A percentile compares a stretch with the other conserved stretches of the same genome.
Conservation (phyloP, 2,888 invertebrate species). For the Coenonympha glycerion region DNA sequence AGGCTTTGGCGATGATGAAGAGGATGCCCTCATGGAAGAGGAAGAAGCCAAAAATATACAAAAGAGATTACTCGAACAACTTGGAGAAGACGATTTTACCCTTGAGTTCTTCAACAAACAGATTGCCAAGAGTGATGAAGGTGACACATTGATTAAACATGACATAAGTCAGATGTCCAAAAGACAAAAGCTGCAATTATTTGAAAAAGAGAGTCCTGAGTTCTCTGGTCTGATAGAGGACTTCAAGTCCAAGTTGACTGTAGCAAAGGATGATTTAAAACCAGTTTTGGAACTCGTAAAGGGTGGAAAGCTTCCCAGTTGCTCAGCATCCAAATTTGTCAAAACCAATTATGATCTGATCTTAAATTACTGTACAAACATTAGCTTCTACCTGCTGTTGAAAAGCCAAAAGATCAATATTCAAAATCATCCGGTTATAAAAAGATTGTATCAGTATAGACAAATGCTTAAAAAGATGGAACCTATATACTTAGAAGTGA, state of each 20-base stretch:
- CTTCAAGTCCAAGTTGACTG: slow-evolving; percentile 82
- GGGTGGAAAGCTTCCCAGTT: slow-evolving; percentile 77
- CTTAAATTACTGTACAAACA: slow-evolving; percentile 89
- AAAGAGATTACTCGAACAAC: slow-evolving; percentile 82
- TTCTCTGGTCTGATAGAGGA: slow-evolving; percentile 85
- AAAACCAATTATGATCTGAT: slow-evolving; percentile 81
- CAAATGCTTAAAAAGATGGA: slow-evolving; percentile 85
- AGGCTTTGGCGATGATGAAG: slow-evolving; percentile 79
- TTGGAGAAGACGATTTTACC: slow-evolving; percentile 86
- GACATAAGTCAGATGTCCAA: slow-evolving; percentile 85
- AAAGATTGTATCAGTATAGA: slow-evolving; percentile 86
- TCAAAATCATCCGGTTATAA: slow-evolving; percentile 91
- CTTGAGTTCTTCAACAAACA: slow-evolving; percentile 75
- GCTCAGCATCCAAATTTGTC: slow-evolving; percentile 82
- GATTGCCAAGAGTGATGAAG: slow-evolving; percentile 52
- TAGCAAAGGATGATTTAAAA: slow-evolving; percentile 79
- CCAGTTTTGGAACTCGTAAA: slow-evolving; percentile 81
- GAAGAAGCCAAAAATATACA: slow-evolving; percentile 89
- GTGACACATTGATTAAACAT: slow-evolving; percentile 79
- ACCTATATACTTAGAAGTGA: slow-evolving; percentile 79
- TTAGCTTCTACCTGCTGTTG: slow-evolving; percentile 88
- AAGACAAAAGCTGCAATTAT: slow-evolving; percentile 83
- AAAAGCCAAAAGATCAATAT: slow-evolving; percentile 84
- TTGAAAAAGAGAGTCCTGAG: slow-evolving; percentile 92
- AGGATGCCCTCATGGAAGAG: slow-evolving; percentile 85